phyloP scores from a whole-genome alignment of 2,888 invertebrate species.

The Anthophora plumipes region DNA sequence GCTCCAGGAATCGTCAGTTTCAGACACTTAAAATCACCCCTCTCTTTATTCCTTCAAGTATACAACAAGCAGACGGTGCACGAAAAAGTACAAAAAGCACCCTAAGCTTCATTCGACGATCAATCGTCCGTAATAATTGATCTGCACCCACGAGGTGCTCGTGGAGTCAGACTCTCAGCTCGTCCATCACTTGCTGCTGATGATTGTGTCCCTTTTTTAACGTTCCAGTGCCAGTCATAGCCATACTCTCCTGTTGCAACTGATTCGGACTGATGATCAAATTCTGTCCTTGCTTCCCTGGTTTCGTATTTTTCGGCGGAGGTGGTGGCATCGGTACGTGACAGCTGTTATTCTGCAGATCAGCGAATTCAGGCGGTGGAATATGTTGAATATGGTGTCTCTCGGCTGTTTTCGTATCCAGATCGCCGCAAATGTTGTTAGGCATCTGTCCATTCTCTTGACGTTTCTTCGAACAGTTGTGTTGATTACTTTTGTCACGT shows the following conservation, averaged over 20 bases:
- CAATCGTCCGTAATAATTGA: constrained; percentile 4
- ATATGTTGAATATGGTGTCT: constrained; percentile 93
- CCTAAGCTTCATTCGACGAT: not conserved
- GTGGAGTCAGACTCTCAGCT: constrained; percentile 92
- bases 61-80: not conserved
- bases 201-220: constrained; percentile 87
- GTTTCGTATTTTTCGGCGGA: constrained; percentile 89
- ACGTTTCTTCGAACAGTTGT: constrained; percentile 87
- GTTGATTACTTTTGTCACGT: constrained; percentile 90
- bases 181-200: constrained; percentile 89
- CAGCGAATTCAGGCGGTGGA: constrained; percentile 94
- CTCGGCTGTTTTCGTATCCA: constrained; percentile 90
- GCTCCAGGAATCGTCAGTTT: not conserved
- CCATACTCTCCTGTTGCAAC: constrained; percentile 90
- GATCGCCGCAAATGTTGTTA: constrained; percentile 94
- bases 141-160: constrained; percentile 41
- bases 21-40: not conserved
- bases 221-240: constrained; percentile 90
- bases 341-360: constrained; percentile 89
- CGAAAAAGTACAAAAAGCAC: constrained; percentile 1
- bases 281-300: constrained; percentile 84
- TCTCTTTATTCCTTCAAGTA: not conserved
- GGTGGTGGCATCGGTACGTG: constrained; percentile 90
- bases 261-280: constrained; percentile 87
- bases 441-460: constrained; percentile 95